Evolutionary conservation across 2,888 invertebrate species (phyloP), one percentile per base, ranked within the genome.

Genomic region (Synanthedon formicaeformis): DNA sequence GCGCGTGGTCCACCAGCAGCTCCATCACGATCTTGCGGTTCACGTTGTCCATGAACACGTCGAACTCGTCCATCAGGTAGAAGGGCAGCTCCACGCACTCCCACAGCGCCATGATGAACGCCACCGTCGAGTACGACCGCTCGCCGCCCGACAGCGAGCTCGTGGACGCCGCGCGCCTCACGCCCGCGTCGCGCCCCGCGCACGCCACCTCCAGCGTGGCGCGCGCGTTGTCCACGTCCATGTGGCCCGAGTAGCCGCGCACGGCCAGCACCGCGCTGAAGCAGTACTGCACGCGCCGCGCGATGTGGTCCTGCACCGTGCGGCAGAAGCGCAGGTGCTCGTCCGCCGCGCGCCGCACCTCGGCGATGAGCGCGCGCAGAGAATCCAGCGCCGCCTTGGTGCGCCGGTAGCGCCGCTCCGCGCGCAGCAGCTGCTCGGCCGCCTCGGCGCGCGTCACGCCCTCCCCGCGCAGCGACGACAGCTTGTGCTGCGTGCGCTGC

Each of bases 51-150:
- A 98, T 97, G 73, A 96, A 98, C 0, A 98, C 97, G 71, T 98
- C 98, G 73, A 97, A 98, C 88, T 99, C 98, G 78, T 98, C 98
- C 63, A 98, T 88, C 77, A 97, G 92, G 88, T 94, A 94, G 82
- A 99, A 98, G 0, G 99, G 98, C 67, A 96, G 91, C 68, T 94
- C 93, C 68, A 96, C 94, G 60, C 94, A 93, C 56, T 95, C 93
- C 99, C 99, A 99, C 40, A 99, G 89, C 40, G 98, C 91, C 80
- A 98, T 91, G 60, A 99, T 91, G 76, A 98, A 95, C 41, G 96
- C 95, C 10, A 98, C 94, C 0, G 98, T 98, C n/a, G 96, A 93
- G 83, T 94, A 99, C 2, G 97, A 97, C 54, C 97, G 90, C 86
- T 99, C 99, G 4, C 99, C 99, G 45, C 99, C 99, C 0, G 97